phyloP scores from a whole-genome alignment of 1,140 invertebrate species.

The Papilio polyxenes region DNA sequence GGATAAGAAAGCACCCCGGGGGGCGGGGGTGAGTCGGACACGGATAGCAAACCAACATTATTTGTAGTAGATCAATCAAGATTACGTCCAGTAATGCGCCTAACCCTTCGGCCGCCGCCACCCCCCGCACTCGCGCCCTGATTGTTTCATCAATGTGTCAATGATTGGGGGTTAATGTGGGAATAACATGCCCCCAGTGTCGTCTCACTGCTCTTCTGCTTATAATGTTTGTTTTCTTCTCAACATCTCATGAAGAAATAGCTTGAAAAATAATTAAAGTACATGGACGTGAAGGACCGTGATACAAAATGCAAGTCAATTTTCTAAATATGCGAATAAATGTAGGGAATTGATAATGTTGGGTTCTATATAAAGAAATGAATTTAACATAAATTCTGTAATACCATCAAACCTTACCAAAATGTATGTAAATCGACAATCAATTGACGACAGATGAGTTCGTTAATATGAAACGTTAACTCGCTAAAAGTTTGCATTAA shows the following conservation, averaged over 20 bases:
- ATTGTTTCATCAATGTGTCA: slow-evolving; percentile 71
- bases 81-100: slow-evolving; percentile 66
- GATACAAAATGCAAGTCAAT: not conserved
- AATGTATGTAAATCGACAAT: not conserved
- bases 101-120: slow-evolving; percentile 58
- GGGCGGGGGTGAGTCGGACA: slow-evolving; percentile 60
- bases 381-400: not conserved
- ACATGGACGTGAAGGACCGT: not conserved
- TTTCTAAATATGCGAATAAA: too few species aligned
- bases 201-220: not conserved
- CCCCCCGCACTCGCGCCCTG: slow-evolving; percentile 47
- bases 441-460: slow-evolving; percentile 8
- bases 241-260: not conserved
- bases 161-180: slow-evolving; percentile 63
- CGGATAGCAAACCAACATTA: slow-evolving; percentile 61
- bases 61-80: slow-evolving; percentile 77
- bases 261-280: too few species aligned
- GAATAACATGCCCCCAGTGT: slow-evolving; percentile 34
- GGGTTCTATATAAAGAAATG: not conserved
- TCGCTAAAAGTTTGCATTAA: slow-evolving; percentile 19
- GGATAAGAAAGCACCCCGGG: slow-evolving; percentile 46
- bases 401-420: not conserved
- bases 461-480: not conserved
- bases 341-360: not conserved
- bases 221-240: not conserved